A percentile compares a stretch with the other conserved stretches of the same genome.
phyloP scores from a whole-genome alignment of 2,797 vertebrate species.

The Enteromius treurensis region DNA sequence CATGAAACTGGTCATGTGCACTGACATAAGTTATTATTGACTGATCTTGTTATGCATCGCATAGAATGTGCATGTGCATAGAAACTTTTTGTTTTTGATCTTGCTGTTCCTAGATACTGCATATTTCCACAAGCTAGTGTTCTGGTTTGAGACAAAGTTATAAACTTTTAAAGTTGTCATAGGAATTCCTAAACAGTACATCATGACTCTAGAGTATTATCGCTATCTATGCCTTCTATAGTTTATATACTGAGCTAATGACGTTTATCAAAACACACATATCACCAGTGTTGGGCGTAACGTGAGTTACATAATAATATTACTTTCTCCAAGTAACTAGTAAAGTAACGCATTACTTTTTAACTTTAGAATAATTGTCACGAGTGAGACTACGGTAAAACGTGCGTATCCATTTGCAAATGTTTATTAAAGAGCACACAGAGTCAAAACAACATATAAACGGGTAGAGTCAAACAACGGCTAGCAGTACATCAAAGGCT shows the following conservation, averaged over 20 bases:
- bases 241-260: neutral
- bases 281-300: neutral
- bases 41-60: conserved; percentile 72
- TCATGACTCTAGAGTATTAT: neutral
- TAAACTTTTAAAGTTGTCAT: neutral
- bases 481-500: no score
- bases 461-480: no score
- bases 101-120: neutral
- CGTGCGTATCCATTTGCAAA: no score
- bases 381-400: no score
- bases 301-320: no score
- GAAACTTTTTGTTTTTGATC: neutral
- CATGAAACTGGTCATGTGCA: conserved; percentile 47
- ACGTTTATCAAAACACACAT: neutral
- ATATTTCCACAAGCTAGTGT: neutral
- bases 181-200: neutral
- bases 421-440: no score
- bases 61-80: no score
- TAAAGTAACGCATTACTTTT: no score
- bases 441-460: no score
- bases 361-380: no score
- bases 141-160: neutral
- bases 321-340: no score
- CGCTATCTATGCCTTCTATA: neutral
- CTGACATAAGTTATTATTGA: conserved; percentile 65